These are phyloP conservation scores for Apaloderma vittatum DNA, from an alignment of 2,113 vertebrate species.

Conservation along the genomic window DNA sequence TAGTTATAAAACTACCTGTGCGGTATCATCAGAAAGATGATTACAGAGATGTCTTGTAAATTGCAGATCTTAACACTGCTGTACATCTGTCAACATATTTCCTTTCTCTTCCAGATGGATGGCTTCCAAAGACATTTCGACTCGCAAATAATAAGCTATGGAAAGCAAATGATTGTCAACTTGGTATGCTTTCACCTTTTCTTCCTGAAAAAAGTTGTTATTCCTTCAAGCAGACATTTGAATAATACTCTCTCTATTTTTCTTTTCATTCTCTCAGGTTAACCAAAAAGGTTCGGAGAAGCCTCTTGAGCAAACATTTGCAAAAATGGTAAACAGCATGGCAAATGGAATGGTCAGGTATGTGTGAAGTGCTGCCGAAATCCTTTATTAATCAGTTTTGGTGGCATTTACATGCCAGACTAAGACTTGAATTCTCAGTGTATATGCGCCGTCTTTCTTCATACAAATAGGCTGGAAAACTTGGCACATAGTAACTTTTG, in stretches of 20 bases:
- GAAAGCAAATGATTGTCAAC: conserved; percentile 93
- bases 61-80: not conserved
- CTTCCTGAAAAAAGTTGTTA: not conserved
- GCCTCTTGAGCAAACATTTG: conserved; percentile 90
- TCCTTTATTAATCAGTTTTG: not conserved
- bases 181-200: conserved; percentile 81
- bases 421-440: not conserved
- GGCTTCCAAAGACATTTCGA: conserved; percentile 98
- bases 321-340: conserved; percentile 88
- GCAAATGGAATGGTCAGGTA: conserved; percentile 93
- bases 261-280: conserved; percentile 79
- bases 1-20: not conserved
- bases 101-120: conserved; percentile 84
- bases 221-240: not conserved
- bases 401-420: not conserved
- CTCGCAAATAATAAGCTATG: conserved; percentile 94
- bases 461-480: not conserved
- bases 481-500: not conserved
- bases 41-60: not conserved
- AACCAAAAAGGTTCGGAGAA: conserved; percentile 97
- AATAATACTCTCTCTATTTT: not conserved
- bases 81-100: not conserved
- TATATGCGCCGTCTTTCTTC: not conserved
- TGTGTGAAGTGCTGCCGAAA: not conserved
- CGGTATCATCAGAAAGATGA: not conserved